phyloP scores from a whole-genome alignment of 2,888 invertebrate genomes.

The Euzetes globulus region DNA sequence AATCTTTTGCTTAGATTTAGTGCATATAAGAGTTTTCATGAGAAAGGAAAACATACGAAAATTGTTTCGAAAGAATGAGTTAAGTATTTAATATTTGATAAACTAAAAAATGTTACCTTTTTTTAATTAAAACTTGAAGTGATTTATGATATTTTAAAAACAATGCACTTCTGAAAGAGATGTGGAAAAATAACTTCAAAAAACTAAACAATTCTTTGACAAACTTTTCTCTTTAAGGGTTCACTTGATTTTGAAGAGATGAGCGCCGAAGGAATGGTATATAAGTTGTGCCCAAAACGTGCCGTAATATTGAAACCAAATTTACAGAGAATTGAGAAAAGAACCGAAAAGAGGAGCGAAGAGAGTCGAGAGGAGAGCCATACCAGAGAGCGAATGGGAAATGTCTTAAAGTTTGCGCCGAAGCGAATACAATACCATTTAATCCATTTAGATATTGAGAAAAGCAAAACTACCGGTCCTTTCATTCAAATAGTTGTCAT shows the following conservation, averaged over 20 bases:
- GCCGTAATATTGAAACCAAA: conserved; percentile 27
- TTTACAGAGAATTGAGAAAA: conserved; percentile 4
- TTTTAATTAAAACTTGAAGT: conserved; percentile 21
- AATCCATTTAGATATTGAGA: conserved; percentile 15
- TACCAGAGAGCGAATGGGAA: conserved; percentile 1
- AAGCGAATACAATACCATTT: neutral
- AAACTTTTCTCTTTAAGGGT: conserved; percentile 20
- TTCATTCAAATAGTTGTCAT: neutral
- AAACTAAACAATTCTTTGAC: neutral
- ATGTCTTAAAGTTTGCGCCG: conserved; percentile 29
- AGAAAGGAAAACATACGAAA: no score
- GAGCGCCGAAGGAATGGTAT: conserved; percentile 17
- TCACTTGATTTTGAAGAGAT: conserved; percentile 27
- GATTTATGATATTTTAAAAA: conserved; percentile 24
- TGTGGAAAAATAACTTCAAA: neutral
- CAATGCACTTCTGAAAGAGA: conserved; percentile 11
- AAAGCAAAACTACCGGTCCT: neutral
- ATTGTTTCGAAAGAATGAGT: neutral
- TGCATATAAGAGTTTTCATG: no score
- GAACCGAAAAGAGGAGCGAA: neutral
- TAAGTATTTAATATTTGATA: neutral
- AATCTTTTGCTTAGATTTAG: no score
- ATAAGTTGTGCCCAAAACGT: conserved; percentile 15
- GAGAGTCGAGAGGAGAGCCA: neutral
- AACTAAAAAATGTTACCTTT: conserved; percentile 18